Evolutionary conservation across 2,113 vertebrate genomes (phyloP).

Genomic region (Geococcyx californianus): DNA sequence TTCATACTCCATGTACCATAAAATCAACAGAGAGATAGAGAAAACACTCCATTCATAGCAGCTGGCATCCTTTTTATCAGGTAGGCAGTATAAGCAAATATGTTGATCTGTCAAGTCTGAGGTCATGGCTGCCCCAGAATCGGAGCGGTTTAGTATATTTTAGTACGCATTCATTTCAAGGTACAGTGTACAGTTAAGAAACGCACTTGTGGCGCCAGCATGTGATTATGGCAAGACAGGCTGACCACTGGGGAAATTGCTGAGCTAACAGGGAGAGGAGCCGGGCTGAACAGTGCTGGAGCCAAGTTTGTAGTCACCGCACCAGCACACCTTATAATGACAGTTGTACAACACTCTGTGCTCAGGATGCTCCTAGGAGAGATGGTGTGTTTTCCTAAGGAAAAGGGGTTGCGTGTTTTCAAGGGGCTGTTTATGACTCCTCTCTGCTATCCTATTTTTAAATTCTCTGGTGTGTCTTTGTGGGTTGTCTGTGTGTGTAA

Average conservation of each 20-base stretch:
- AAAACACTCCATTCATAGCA: neutral
- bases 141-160: constrained; percentile 86
- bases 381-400: constrained; percentile 26
- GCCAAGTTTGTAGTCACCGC: constrained; percentile 71
- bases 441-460: constrained; percentile 49
- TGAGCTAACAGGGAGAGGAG: constrained; percentile 87
- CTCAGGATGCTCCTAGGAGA: constrained; percentile 43
- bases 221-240: constrained; percentile 95
- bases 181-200: constrained; percentile 86
- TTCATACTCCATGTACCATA: neutral
- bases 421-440: constrained; percentile 42
- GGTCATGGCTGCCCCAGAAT: constrained; percentile 74
- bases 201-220: constrained; percentile 85
- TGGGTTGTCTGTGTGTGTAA: neutral
- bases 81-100: constrained; percentile 40
- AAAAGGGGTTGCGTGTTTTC: constrained; percentile 28
- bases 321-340: constrained; percentile 80
- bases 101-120: constrained; percentile 75
- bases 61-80: constrained; percentile 52
- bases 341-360: constrained; percentile 54
- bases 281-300: constrained; percentile 47
- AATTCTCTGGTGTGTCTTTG: neutral
- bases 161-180: constrained; percentile 91
- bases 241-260: constrained; percentile 91
- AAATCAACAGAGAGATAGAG: neutral